Percentiles rank a stretch among this genome's conserved stretches.
Evolutionary conservation across 2,797 vertebrate genomes (phyloP).

Genomic region (Benthosema pterotum): DNA sequence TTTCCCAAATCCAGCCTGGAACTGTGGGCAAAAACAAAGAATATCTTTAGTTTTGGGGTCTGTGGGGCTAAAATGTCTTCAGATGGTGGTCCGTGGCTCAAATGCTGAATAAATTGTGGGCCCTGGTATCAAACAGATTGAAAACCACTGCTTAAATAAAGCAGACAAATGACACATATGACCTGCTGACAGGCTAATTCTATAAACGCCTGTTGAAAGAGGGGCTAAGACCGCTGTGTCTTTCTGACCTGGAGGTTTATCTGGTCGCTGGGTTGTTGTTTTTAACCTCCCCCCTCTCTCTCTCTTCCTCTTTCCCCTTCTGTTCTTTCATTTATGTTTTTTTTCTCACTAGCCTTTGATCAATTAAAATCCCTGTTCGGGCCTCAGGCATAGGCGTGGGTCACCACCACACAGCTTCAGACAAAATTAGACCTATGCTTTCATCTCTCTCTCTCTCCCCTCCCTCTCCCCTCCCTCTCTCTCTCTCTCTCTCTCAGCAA

Average conservation of each 20-base stretch:
- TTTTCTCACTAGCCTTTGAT: slow-evolving; percentile 46
- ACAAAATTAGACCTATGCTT: slow-evolving; percentile 41
- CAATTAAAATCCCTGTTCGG: slow-evolving; percentile 46
- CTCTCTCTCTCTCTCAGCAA: too few relatives aligned
- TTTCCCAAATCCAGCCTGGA: too few relatives aligned
- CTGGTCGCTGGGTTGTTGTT: slow-evolving; percentile 26
- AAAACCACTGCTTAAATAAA: too few relatives aligned
- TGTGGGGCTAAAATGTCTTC: too few relatives aligned
- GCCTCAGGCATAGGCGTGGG: slow-evolving; percentile 15
- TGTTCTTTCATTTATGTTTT: slow-evolving; percentile 7
- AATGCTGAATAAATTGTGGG: too few relatives aligned
- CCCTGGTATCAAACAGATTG: too few relatives aligned
- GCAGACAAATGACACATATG: neutral
- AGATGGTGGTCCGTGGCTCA: too few relatives aligned
- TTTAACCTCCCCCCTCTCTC: slow-evolving; percentile 26
- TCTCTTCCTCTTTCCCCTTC: slow-evolving; percentile 12
- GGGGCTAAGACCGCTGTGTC: slow-evolving; percentile 8
- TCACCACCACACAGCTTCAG: slow-evolving; percentile 22
- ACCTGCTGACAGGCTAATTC: slow-evolving; percentile 5
- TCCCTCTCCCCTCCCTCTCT: slow-evolving; percentile 15
- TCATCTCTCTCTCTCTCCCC: slow-evolving; percentile 6
- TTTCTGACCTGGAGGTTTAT: slow-evolving; percentile 5
- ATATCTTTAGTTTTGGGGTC: too few relatives aligned
- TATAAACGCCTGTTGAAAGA: slow-evolving; percentile 24
- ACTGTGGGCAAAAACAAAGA: too few relatives aligned